A percentile compares a stretch with the other conserved stretches of the same genome.
Evolutionary conservation across 2,113 vertebrate species (phyloP).

Genomic region (Menidia beryllina): DNA sequence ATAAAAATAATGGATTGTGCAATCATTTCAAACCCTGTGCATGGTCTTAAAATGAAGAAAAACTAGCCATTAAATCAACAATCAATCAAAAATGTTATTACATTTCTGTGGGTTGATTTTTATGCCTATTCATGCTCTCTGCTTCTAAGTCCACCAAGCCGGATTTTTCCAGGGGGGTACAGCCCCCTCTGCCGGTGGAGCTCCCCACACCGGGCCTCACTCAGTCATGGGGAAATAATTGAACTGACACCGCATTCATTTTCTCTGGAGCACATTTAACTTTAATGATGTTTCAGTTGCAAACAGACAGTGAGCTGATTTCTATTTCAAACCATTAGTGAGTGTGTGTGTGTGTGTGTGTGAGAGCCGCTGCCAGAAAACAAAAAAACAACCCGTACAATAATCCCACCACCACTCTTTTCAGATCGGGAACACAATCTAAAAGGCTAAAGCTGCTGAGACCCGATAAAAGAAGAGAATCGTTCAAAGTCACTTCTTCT

Average conservation of each 20-base stretch:
- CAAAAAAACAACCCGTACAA: conserved; percentile 13
- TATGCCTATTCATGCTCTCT: not conserved
- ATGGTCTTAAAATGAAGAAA: not conserved
- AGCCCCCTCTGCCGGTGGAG: conserved; percentile 65
- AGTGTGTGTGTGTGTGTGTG: no score
- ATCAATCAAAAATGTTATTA: no score
- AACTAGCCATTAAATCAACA: not conserved
- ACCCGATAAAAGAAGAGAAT: not conserved
- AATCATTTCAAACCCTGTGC: not conserved
- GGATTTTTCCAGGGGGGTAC: conserved; percentile 13
- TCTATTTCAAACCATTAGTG: fast-evolving
- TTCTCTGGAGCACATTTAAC: not conserved
- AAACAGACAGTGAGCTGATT: not conserved
- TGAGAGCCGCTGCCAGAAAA: no score
- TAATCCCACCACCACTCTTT: not conserved
- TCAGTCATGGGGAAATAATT: not conserved
- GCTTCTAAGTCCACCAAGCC: not conserved
- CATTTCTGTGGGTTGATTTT: not conserved
- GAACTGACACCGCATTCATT: not conserved
- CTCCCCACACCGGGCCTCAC: not conserved
- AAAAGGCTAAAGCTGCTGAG: conserved; percentile 6
- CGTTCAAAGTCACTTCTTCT: no score
- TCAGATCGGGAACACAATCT: not conserved
- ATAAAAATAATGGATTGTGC: not conserved
- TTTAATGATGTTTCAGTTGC: conserved; percentile 27